Evolutionary conservation across 2,888 invertebrate genomes (phyloP).

Genomic region (Meteorus colon): DNA sequence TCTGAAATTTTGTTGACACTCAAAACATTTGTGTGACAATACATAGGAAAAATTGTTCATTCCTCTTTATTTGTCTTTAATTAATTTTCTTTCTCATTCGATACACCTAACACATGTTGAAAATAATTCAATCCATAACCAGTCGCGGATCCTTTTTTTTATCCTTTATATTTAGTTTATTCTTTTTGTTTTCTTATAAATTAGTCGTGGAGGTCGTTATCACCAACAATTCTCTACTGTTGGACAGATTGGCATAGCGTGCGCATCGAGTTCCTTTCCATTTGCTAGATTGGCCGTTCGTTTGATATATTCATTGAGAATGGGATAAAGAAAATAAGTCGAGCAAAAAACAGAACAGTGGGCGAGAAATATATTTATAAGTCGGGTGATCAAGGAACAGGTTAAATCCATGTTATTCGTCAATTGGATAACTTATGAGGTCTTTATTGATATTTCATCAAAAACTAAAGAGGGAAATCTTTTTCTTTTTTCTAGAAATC

Average conservation of each 20-base stretch:
- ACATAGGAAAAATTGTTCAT: background rate
- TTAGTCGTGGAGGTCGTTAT: constrained; percentile 19
- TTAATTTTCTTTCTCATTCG: background rate
- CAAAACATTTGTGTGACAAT: background rate
- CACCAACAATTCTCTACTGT: constrained; percentile 21
- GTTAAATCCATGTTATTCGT: too few relatives aligned
- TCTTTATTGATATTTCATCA: background rate
- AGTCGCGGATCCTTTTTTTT: background rate
- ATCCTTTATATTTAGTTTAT: background rate
- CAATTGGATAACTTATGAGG: background rate
- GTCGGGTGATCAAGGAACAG: too few relatives aligned
- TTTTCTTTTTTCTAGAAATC: too few relatives aligned
- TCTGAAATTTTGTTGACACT: background rate
- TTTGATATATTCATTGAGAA: constrained; percentile 17
- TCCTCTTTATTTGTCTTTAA: background rate
- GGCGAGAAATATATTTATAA: background rate
- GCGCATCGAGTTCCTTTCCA: constrained; percentile 12
- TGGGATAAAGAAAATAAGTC: background rate
- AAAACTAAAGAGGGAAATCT: background rate
- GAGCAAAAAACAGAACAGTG: background rate
- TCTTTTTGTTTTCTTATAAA: background rate
- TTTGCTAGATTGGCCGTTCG: constrained; percentile 16
- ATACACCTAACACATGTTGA: background rate
- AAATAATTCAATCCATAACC: background rate
- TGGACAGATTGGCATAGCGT: constrained; percentile 12